Conservation (phyloP, 2,113 vertebrate species). For the Vulpes lagopus region DNA sequence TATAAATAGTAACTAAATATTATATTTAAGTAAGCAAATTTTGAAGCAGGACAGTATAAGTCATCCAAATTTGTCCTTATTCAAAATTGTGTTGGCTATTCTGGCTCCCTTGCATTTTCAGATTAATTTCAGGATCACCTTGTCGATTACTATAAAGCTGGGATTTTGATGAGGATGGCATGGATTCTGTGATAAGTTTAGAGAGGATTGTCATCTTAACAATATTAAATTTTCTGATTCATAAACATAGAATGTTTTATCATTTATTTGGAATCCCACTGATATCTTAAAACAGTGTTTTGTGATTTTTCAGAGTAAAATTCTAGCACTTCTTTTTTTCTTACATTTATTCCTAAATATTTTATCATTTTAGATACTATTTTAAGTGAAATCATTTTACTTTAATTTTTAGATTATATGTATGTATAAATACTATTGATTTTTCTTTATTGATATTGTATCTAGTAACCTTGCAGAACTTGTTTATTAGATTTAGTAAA, state of each 20-base stretch:
- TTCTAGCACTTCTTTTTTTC: background rate
- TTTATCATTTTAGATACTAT: background rate
- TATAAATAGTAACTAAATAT: background rate
- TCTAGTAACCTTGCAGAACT: background rate
- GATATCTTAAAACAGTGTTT: background rate
- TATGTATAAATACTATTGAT: background rate
- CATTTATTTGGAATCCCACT: background rate
- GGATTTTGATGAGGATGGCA: background rate
- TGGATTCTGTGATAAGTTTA: background rate
- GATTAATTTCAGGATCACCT: background rate
- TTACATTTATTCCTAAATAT: background rate
- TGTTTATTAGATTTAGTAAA: background rate
- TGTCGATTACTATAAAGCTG: background rate
- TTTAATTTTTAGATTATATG: background rate
- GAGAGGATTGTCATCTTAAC: background rate
- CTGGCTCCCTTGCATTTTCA: background rate
- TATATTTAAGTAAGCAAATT: background rate
- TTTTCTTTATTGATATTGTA: background rate
- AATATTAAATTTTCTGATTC: background rate
- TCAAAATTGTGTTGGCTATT: background rate
- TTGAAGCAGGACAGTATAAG: background rate
- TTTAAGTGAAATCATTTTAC: background rate
- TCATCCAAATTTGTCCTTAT: background rate
- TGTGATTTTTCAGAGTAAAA: background rate
- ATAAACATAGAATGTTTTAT: background rate